Evolutionary conservation across 2,888 invertebrate genomes (phyloP).

Genomic region (Hybos culiciformis): DNA sequence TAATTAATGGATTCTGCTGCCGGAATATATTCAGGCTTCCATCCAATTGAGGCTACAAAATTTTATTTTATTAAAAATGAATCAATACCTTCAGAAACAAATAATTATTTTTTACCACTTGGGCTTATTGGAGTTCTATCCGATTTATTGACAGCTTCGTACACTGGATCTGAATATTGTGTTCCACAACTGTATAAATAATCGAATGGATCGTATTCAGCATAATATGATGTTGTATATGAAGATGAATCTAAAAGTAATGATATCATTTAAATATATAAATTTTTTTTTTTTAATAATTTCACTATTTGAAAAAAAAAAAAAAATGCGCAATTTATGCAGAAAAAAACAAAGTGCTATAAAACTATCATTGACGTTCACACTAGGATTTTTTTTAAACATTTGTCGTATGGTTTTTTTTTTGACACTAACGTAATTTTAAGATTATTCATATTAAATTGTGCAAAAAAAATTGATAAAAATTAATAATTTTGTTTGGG

Average conservation of each 20-base stretch:
- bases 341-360: background rate
- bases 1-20: slow-evolving; percentile 11
- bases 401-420: no score
- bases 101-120: slow-evolving; percentile 19
- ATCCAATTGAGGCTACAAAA: slow-evolving; percentile 26
- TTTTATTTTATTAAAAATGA: background rate
- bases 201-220: slow-evolving; percentile 66
- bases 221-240: slow-evolving; percentile 51
- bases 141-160: slow-evolving; percentile 50
- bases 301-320: slow-evolving; percentile 31
- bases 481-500: no score
- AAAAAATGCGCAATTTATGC: slow-evolving; percentile 20
- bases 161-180: slow-evolving; percentile 54
- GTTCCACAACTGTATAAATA: slow-evolving; percentile 54
- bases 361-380: no score
- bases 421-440: no score
- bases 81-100: background rate
- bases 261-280: slow-evolving; percentile 21
- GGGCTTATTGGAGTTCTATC: slow-evolving; percentile 40
- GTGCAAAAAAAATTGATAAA: no score
- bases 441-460: no score
- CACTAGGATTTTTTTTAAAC: slow-evolving; percentile 10
- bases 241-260: slow-evolving; percentile 40
- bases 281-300: slow-evolving; percentile 20
- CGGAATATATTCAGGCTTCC: slow-evolving; percentile 25